Base-by-base conservation (phyloP, 2,888 invertebrate species). In the Lucinisca nassula region DNA sequence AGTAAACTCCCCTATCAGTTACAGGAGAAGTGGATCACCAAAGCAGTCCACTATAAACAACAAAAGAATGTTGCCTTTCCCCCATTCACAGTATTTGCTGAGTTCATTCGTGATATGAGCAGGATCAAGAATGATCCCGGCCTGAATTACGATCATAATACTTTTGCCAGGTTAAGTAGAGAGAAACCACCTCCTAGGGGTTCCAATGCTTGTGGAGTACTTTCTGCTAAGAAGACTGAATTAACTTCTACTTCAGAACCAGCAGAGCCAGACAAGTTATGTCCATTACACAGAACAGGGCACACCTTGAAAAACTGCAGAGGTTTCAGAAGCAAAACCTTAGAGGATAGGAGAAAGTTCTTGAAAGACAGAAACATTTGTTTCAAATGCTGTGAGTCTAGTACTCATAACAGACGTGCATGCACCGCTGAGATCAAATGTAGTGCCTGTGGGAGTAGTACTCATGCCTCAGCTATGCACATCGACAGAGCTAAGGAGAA, bases 41-140 rank as follows among this genome's bases (percentile, higher is more conserved):
- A 77, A n/a, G 89, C 89, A 1, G 74, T 76, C 35, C 58, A 72
- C n/a, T 85, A 83, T 30, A 87, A 89, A 73, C 76, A 73, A 55
- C 6, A 24, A 21, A 27, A 78, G 12, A 30, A 70, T 40, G 83
- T 80, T 35, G n/a, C 45, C 6, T 85, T 61, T 61, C 85, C 85
- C 24, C 83, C 88, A 17, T 85, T 88, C 73, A 21, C 38, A 4
- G 27, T 85, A 37, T 87, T 90, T 74, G 70, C 77, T 27, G 30
- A 74, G 21, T 87, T 90, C 51, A 35, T 85, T 14, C 27, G 78
- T 27, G 78, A 80, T 12, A 38, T 78, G 55, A 82, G 82, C 32
- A 79, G 80, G 35, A 82, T 85, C 70, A 85, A 78, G 51, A 87
- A 90, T 76, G 87, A 90, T 38, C 89, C 89, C 24, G 77, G 82